These are phyloP conservation scores for Nothocercus nigrocapillus DNA, from an alignment of 2,113 vertebrate species.

Conservation along the genomic window DNA sequence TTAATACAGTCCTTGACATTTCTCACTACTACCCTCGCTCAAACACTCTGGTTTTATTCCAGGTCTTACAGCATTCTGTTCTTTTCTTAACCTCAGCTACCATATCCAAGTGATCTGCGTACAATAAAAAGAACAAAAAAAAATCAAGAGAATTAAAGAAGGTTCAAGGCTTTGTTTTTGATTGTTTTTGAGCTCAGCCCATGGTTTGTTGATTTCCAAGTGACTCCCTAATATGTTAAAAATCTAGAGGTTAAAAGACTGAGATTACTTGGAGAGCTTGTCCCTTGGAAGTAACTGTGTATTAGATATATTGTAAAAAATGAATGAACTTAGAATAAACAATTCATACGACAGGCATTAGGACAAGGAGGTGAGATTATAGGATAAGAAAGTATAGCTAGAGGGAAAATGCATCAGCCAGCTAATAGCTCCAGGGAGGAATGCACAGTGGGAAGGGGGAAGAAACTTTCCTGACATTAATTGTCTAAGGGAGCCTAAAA, in stretches of 20 bases:
- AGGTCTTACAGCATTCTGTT: not conserved
- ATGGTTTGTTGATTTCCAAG: not conserved
- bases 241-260: not conserved
- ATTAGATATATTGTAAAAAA: not conserved
- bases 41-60: not conserved
- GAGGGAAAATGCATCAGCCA: not conserved
- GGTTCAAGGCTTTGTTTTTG: not conserved
- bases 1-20: not conserved
- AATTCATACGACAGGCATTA: not conserved
- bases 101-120: not conserved
- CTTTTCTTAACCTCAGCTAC: not conserved
- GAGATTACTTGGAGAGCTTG: not conserved
- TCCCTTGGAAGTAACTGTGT: not conserved
- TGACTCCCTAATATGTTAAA: not conserved
- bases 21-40: not conserved
- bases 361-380: not conserved
- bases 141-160: not conserved
- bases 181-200: not conserved
- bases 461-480: conserved; percentile 8
- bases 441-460: not conserved
- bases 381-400: not conserved
- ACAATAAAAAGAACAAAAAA: conserved; percentile 17
- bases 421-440: not conserved
- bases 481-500: conserved; percentile 39
- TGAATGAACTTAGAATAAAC: not conserved